Evolutionary conservation across 1,140 invertebrate species (phyloP).

Genomic region (Zaprionus nigranus): DNA sequence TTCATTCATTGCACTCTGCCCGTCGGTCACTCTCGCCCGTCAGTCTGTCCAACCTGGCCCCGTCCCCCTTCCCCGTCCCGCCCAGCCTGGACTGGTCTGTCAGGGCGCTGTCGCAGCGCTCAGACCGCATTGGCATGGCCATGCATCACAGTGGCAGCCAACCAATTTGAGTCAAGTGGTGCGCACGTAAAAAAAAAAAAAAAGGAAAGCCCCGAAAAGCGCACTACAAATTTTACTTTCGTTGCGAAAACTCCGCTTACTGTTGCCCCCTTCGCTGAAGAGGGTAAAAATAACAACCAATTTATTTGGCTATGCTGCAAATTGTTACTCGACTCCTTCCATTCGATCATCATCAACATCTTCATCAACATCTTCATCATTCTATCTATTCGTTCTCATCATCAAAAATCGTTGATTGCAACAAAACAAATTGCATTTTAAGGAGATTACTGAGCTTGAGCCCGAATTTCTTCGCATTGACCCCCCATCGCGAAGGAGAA

Average conservation of each 20-base stretch:
- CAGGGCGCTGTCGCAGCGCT: constrained; percentile 69
- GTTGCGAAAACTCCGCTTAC: constrained; percentile 17
- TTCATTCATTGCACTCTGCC: constrained; percentile 73
- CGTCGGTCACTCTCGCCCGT: constrained; percentile 43
- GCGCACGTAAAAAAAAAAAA: constrained; percentile 71
- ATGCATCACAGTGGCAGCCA: constrained; percentile 73
- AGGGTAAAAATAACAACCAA: constrained; percentile 75
- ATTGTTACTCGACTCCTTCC: constrained; percentile 77
- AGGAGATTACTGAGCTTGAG: constrained; percentile 67
- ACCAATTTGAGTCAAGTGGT: constrained; percentile 73
- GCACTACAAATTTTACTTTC: constrained; percentile 77
- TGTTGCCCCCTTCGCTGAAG: constrained; percentile 13
- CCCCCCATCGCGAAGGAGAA: constrained; percentile 23
- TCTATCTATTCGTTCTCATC: constrained; percentile 55
- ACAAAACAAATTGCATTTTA: constrained; percentile 83
- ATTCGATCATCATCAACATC: constrained; percentile 76
- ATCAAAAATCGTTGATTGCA: constrained; percentile 83
- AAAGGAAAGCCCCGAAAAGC: constrained; percentile 46
- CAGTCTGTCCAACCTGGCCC: constrained; percentile 15
- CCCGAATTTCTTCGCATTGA: constrained; percentile 3
- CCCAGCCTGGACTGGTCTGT: constrained; percentile 51
- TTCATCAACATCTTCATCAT: constrained; percentile 50
- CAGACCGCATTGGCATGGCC: constrained; percentile 76
- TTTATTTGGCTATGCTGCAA: constrained; percentile 80
- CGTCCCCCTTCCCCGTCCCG: constrained; percentile 26